phyloP scores from a whole-genome alignment of 2,113 vertebrate genomes.

The Mionectes macconnelli region DNA sequence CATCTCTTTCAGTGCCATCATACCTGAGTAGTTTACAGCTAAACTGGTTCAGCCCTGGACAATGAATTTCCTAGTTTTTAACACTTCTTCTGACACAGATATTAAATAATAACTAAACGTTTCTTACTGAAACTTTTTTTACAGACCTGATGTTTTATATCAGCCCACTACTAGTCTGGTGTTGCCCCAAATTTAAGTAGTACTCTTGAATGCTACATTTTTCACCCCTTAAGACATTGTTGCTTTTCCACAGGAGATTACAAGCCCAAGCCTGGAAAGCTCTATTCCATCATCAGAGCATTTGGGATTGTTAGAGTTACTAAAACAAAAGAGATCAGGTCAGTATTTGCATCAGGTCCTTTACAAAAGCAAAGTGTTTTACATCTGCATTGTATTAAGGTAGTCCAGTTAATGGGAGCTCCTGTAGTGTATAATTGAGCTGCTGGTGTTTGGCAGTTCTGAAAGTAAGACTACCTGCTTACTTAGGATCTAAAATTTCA shows the following conservation, averaged over 20 bases:
- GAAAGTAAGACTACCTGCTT: neutral
- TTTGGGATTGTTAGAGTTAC: neutral
- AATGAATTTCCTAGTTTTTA: neutral
- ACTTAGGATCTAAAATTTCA: neutral
- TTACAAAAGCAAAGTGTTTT: neutral
- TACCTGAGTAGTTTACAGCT: neutral
- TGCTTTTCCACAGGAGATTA: neutral
- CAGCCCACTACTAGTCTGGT: rapidly evolving
- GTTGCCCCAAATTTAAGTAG: neutral
- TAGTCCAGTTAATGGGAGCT: neutral
- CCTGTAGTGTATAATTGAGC: neutral
- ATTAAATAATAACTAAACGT: neutral
- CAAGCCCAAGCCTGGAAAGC: neutral
- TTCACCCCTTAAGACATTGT: neutral
- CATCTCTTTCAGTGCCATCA: neutral
- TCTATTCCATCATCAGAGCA: neutral
- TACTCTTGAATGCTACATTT: neutral
- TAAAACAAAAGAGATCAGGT: neutral
- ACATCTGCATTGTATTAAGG: neutral
- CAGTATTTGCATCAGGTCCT: neutral
- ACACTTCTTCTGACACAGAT: neutral
- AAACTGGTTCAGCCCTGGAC: neutral
- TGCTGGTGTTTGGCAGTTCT: neutral
- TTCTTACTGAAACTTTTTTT: neutral
- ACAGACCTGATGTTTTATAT: neutral